Base-by-base conservation (phyloP, 2,888 invertebrate genomes). In the Lampropteryx suffumata region DNA sequence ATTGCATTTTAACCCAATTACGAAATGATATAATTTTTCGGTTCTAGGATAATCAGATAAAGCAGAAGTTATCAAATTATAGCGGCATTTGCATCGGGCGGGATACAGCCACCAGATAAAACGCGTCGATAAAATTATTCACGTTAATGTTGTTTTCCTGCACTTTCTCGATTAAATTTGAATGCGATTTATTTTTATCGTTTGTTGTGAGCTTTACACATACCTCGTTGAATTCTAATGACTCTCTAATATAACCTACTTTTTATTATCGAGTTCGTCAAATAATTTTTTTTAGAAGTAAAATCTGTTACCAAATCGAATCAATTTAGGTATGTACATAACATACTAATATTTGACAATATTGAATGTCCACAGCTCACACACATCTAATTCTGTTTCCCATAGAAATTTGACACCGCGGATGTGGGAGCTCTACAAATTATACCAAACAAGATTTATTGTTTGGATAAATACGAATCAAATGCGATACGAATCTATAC, bases 1-100 rank as follows among this genome's bases (percentile, higher is more conserved):
- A 90, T 90, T 90, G 88, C 87, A 82, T 85, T 90, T 89, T 90
- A 89, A 90, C 86, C 84, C 84, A 88, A 90, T 90, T 89, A 89
- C 68, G 54, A 69, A 75, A 82, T 81, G 82, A 89, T 89, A 88
- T 89, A 89, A 90, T 89, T 90, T 90, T 89, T 89, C 87, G 88
- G 84, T 86, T 79, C 86, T 68, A 67, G 75, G 74, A 73, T 90
- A 90, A 90, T 89, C 83, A 82, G 83, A 90, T 89, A 84, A 86
- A 69, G 70, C 64, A 69, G 70, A 79, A 79, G 78, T 89, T 89
- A 90, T 89, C 81, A 73, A 84, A 87, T 89, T 89, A 89, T 77
- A 80, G 62, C 71, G 64, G 71, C 71, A 78, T 82, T 76, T 71
- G 74, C 65, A 73, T 67, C 70, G 73, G 84, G 83, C 85, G 83